Evolutionary conservation across 1,140 invertebrate species (phyloP).

Genomic region (Eumeta japonica): DNA sequence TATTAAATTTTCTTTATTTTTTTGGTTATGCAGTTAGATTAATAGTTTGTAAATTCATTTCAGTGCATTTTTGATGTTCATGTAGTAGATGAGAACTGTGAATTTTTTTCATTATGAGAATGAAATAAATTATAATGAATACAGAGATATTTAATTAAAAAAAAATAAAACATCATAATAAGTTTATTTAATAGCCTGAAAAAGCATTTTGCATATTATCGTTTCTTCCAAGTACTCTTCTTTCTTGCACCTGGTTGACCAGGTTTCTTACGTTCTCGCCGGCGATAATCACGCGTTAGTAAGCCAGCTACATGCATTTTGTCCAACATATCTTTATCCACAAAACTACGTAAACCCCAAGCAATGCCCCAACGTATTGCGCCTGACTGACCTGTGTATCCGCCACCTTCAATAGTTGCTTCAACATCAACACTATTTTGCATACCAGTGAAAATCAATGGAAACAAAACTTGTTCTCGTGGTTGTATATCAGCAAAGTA

Average conservation of each 20-base stretch:
- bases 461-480: slow-evolving; percentile 83
- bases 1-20: too few relatives aligned
- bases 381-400: slow-evolving; percentile 75
- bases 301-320: slow-evolving; percentile 92
- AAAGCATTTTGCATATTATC: too few relatives aligned
- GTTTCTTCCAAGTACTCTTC: slow-evolving; percentile 92
- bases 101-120: too few relatives aligned
- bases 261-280: slow-evolving; percentile 88
- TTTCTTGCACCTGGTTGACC: slow-evolving; percentile 88
- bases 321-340: slow-evolving; percentile 73
- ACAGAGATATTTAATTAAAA: too few relatives aligned
- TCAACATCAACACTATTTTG: slow-evolving; percentile 81
- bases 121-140: too few relatives aligned
- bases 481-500: slow-evolving; percentile 71
- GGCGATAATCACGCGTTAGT: slow-evolving; percentile 77
- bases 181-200: too few relatives aligned
- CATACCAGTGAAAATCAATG: slow-evolving; percentile 77
- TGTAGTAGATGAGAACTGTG: too few relatives aligned
- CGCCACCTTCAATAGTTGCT: slow-evolving; percentile 69
- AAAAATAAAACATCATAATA: too few relatives aligned
- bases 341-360: slow-evolving; percentile 76
- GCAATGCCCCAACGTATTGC: slow-evolving; percentile 85
- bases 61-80: too few relatives aligned
- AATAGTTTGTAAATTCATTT: too few relatives aligned
- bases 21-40: too few relatives aligned